phyloP scores from a whole-genome alignment of 1,140 invertebrate genomes.

The Lepidotrigona ventralis region DNA sequence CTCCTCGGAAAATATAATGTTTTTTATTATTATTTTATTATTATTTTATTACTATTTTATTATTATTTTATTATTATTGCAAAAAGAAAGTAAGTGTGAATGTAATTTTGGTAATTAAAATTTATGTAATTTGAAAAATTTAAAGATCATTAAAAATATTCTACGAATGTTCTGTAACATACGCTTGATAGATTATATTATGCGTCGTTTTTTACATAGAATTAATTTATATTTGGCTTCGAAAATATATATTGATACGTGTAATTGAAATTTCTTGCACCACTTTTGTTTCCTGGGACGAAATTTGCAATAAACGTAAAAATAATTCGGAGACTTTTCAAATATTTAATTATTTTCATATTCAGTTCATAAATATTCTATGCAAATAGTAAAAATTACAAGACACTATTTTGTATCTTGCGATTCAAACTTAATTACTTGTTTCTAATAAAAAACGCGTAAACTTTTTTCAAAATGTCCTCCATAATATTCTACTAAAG shows the following conservation, averaged over 20 bases:
- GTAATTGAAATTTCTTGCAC: neutral
- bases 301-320: neutral
- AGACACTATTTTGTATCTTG: too few relatives aligned
- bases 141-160: neutral
- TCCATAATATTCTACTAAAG: neutral
- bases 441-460: neutral
- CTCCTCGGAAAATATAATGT: neutral
- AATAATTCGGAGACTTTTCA: too few relatives aligned
- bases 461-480: neutral
- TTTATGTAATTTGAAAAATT: neutral
- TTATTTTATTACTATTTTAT: neutral
- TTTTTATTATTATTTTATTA: neutral
- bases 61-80: neutral
- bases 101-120: neutral
- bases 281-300: neutral
- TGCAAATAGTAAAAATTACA: too few relatives aligned
- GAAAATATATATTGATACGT: neutral
- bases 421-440: neutral
- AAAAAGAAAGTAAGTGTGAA: neutral
- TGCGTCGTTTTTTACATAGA: neutral
- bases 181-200: neutral
- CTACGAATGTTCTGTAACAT: neutral
- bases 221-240: neutral
- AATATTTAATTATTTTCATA: too few relatives aligned
- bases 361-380: too few relatives aligned